These are phyloP conservation scores for Harpagoxenus sublaevis DNA, from an alignment of 2,888 invertebrate genomes.

Conservation along the genomic window DNA sequence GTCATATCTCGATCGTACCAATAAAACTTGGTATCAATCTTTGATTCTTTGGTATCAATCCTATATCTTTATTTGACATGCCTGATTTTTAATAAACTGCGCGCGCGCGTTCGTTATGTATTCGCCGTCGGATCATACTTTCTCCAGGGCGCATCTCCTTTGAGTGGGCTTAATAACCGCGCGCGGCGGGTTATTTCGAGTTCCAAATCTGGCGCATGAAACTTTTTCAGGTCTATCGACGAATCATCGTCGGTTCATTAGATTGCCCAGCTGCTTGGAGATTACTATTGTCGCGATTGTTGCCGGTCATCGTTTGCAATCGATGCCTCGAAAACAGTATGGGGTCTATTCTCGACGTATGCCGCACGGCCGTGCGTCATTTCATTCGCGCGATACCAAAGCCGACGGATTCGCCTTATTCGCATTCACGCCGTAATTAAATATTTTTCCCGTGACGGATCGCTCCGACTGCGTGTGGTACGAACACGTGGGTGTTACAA, in stretches of 20 bases:
- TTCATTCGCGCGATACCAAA: conserved; percentile 50
- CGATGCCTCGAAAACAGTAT: conserved; percentile 73
- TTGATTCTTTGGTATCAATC: conserved; percentile 25
- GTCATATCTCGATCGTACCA: conserved; percentile 32
- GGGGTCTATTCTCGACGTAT: conserved; percentile 63
- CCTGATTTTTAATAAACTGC: conserved; percentile 38
- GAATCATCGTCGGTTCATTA: conserved; percentile 77
- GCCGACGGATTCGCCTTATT: conserved; percentile 41
- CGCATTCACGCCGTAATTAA: conserved; percentile 65
- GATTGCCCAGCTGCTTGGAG: conserved; percentile 72
- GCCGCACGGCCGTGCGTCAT: conserved; percentile 53
- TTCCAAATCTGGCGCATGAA: conserved; percentile 61
- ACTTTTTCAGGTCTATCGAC: conserved; percentile 59
- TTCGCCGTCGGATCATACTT: conserved; percentile 12
- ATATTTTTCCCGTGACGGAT: conserved; percentile 55
- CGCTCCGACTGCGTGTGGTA: conserved; percentile 12
- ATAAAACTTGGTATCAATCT: conserved; percentile 19
- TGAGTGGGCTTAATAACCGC: conserved; percentile 16
- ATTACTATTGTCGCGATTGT: conserved; percentile 76
- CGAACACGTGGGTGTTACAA: conserved; percentile 33
- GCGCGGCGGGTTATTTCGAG: conserved; percentile 28
- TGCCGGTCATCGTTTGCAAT: conserved; percentile 78
- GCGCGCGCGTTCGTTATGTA: neutral
- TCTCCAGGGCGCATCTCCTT: conserved; percentile 9
- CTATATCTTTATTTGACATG: conserved; percentile 37